These are phyloP conservation scores for Tenebrosternarchus preto DNA, from an alignment of 2,113 vertebrate genomes.

Conservation along the genomic window DNA sequence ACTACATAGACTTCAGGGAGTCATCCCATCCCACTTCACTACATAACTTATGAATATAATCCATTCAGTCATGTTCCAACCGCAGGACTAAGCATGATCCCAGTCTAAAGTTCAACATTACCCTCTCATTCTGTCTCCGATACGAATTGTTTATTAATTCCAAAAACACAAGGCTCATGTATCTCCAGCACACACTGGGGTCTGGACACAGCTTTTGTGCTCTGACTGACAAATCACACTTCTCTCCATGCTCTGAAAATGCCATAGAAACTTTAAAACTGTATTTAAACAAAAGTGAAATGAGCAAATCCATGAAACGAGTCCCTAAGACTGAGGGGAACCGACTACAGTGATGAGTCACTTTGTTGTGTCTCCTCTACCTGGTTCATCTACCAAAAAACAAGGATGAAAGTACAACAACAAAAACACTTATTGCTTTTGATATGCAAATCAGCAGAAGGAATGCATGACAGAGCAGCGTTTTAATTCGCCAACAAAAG, in stretches of 20 bases:
- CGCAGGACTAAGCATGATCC: background rate
- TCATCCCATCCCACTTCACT: too few relatives aligned
- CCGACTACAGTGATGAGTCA: background rate
- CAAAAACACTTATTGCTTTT: background rate
- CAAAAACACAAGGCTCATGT: background rate
- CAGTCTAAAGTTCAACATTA: background rate
- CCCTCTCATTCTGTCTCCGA: background rate
- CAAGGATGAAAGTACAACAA: background rate
- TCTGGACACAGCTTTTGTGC: background rate
- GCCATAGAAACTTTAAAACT: slow-evolving; percentile 1
- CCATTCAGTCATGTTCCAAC: too few relatives aligned
- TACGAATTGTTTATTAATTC: background rate
- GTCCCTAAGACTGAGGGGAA: background rate
- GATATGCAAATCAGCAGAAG: slow-evolving; percentile 9
- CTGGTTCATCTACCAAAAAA: background rate
- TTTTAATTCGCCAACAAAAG: slow-evolving; percentile 23
- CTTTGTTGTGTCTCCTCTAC: background rate
- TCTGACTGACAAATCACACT: background rate
- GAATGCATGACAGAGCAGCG: background rate
- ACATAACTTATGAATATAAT: too few relatives aligned
- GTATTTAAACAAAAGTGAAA: background rate
- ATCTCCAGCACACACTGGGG: background rate
- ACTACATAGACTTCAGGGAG: too few relatives aligned
- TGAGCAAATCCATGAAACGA: background rate
- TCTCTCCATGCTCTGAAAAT: background rate